Base-by-base conservation (phyloP, 35 echinoderm and acorn worm genomes). In the Patiria miniata region DNA sequence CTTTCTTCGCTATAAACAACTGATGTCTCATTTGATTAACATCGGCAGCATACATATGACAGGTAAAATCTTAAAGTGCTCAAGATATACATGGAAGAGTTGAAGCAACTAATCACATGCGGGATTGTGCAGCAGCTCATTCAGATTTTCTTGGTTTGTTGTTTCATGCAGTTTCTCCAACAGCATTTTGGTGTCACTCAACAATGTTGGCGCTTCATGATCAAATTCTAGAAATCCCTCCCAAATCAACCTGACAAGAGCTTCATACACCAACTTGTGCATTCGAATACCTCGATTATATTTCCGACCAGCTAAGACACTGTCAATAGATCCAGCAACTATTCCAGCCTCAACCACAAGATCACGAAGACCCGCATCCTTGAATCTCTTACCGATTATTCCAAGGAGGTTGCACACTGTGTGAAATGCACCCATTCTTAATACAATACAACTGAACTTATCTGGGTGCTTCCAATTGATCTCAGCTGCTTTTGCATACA, bases 1-100 rank as follows among this genome's bases (percentile, higher is more conserved):
- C 85, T 51, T 36, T 26, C 52, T 79, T 87, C 28, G 69, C 85
- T 18, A 23, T 21, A n/a, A 77, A 87, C 19, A 87, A 42, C 37
- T 87, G 33, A 52, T 87, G 51, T 17, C 85, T 8, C 37, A 87
- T 65, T 54, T 87, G 39, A 53, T 87, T 87, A 34, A 87, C 85
- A 32, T 79, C 8, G 32, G 85, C 33, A 47, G 1, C 39, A 78
- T 87, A 87, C 73, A 87, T 77, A 51, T 68, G 40, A 34, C 37
- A 32, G 29, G 9, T 59, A 37, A 85, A 54, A 47, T 47, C 42
- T 47, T 47, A 12, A 47, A 47, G 42, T 47, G 42, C 4, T 47
- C 42, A 47, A 47, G 4, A 47, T 47, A 47, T 47, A 47, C 42
- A 47, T 12, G 12, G 42, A 47, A 12, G 42, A 6, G 42, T 47